These are phyloP conservation scores for Xestia rhomboidea DNA, from an alignment of 2,888 invertebrate genomes.

Conservation along the genomic window DNA sequence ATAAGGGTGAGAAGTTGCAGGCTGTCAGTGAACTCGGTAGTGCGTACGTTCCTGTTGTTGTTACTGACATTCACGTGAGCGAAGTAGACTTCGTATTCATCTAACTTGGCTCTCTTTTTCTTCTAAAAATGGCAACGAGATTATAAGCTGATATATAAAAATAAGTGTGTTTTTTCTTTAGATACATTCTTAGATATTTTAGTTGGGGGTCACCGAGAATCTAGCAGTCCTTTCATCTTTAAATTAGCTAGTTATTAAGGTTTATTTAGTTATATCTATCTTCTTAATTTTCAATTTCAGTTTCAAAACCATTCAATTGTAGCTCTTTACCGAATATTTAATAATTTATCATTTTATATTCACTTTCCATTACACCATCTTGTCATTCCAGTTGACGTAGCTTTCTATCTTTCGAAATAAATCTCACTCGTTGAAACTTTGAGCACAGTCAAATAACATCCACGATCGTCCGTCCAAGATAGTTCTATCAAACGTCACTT, in stretches of 20 bases:
- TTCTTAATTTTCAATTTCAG: too few species aligned
- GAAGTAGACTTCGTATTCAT: background rate
- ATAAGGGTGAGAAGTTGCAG: too few species aligned
- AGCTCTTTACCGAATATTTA: too few species aligned
- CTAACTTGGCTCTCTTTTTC: background rate
- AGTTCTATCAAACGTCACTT: conserved; percentile 16
- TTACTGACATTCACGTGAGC: background rate
- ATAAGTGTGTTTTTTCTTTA: too few species aligned
- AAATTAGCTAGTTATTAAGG: too few species aligned
- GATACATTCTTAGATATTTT: too few species aligned
- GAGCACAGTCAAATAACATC: background rate
- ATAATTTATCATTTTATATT: background rate
- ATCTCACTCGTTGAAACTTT: background rate
- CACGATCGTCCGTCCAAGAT: background rate
- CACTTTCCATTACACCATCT: background rate
- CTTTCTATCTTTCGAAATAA: background rate
- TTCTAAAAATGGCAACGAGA: background rate
- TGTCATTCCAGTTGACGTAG: background rate
- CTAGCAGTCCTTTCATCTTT: too few species aligned
- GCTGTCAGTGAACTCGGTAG: too few species aligned
- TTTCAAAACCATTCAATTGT: too few species aligned
- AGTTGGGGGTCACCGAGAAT: too few species aligned
- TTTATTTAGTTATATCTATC: too few species aligned
- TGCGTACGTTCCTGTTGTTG: background rate
- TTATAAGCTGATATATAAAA: background rate